Base-by-base conservation (phyloP, 2,888 invertebrate genomes). In the Amphipoea lucens region DNA sequence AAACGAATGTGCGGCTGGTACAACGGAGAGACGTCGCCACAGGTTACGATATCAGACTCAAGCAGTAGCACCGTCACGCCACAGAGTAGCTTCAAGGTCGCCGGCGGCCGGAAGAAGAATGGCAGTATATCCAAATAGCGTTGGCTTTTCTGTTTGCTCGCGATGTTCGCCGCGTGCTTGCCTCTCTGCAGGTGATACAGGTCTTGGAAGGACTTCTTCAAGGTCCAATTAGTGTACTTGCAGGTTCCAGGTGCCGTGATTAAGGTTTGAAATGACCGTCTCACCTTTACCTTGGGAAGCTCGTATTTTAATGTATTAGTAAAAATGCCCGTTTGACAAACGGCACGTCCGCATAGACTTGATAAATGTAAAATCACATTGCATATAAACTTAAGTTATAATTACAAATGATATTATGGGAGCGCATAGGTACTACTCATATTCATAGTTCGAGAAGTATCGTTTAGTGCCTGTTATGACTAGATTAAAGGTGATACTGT, bases 1-100 rank as follows among this genome's bases (percentile, higher is more conserved):
- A 94, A 95, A 63, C 93, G 98, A 9, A 96, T 97, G 92, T 96
- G 96, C 81, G 96, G 97, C 7, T 98, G 98, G 98, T 97, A 97
- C 85, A 82, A 84, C 0, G 92, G 92, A 0, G 89, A 90, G 2
- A 89, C 89, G 17, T 71, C 90, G 0, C 81, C 86, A 0, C 90
- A 90, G 0, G 75, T 81, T 0, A 84, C 88, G 6, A 89, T 94
- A 20, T 88, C 93, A 3, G 94, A 94, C 42, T 92, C 93, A 0
- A 93, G 88, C n/a, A 89, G 79, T 42, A 91, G 78, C 42, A 89
- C 93, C 0, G 75, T 91, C 1, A 89, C 92, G 0, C 90, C 94
- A 3, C 93, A 93, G 65, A 92, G 84, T 51, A 95, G 93, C 66
- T 93, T 93, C 81, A 95, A 94, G 71, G 82, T 93, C 1, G 51